Evolutionary conservation across 2,888 invertebrate genomes (phyloP), one percentile per base, ranked within the genome.

Genomic region (Onthophagus sagittarius): DNA sequence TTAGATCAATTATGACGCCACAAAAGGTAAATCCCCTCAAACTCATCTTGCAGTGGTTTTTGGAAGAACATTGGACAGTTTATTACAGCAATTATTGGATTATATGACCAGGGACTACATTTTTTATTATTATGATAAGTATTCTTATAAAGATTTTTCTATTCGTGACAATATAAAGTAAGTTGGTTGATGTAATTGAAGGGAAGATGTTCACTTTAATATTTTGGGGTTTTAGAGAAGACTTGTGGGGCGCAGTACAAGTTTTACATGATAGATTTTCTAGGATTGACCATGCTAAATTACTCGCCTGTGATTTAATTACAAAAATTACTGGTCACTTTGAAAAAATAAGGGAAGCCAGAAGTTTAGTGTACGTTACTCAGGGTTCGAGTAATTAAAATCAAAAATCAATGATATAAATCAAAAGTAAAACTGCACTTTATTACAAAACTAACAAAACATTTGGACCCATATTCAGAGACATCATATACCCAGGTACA

Each of bases 281-380:
- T 5, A 89, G 91, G 80, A 89, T 96, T 63, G 95, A 96, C 86
- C 91, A 93, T 74, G 92, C 95, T 71, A 94, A 93, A 84, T 86
- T 96, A 72, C 89, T 96, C 73, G 94, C 95, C 1, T 92, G 90
- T 81, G 95, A 94, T 83, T 91, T 96, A 88, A 92, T 95, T 1
- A 90, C 90, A 75, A 92, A 91, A 83, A 90, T 96, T 32, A 93
- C 94, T 9, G 89, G 90, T 75, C 96, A 97, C 88, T 93, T 96
- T 86, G 94, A 94, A 82, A 92, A 92, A 81, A 94, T 96, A 75
- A 88, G 94, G 78, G 90, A 93, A 81, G 91, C 94, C 7, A 91
- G 92, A 84, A 89, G 90, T 78, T 89, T 91, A 82, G 90, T 90
- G 93, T 94, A 87, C 90, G 92, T 90, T 80, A 71, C 76, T n/a